Percentiles rank a stretch among this genome's conserved stretches.
These are phyloP conservation scores for Geophilus truncorum DNA, from an alignment of 2,888 invertebrate species.

Conservation along the genomic window DNA sequence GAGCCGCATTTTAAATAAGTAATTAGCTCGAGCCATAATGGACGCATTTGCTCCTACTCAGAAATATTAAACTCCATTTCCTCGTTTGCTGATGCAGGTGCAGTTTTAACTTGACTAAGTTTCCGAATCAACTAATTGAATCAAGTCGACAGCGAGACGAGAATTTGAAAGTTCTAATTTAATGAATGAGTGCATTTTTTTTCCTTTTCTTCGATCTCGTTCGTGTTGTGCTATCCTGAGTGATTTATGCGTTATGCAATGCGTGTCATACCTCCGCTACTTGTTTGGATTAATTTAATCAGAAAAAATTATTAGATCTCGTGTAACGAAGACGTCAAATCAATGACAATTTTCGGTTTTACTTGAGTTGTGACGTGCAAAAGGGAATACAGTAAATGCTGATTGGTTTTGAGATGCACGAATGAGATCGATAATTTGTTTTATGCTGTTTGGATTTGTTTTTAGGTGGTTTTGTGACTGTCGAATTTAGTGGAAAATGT, in stretches of 20 bases:
- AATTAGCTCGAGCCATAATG: conserved; percentile 1
- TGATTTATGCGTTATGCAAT: neutral
- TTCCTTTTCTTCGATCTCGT: neutral
- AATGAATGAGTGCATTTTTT: neutral
- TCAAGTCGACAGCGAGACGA: neutral
- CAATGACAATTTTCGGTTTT: too few species aligned
- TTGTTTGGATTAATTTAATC: too few species aligned
- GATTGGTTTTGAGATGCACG: too few species aligned
- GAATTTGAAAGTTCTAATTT: neutral
- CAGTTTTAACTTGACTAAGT: neutral
- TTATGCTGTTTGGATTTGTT: too few species aligned
- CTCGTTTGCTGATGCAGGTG: conserved; percentile 10
- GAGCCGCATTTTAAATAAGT: conserved; percentile 17
- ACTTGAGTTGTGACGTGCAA: too few species aligned
- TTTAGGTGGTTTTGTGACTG: too few species aligned
- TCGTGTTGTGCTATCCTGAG: neutral
- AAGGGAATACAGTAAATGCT: too few species aligned
- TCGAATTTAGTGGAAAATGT: too few species aligned
- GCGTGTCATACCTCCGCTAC: neutral
- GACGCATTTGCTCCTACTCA: conserved; percentile 17
- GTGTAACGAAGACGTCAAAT: too few species aligned
- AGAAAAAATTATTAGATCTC: too few species aligned
- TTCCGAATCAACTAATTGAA: neutral
- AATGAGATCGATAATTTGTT: too few species aligned
- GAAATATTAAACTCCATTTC: neutral